These are phyloP conservation scores for Rousettus madagascariensis DNA, from an alignment of 2,797 vertebrate species.

Conservation along the genomic window DNA sequence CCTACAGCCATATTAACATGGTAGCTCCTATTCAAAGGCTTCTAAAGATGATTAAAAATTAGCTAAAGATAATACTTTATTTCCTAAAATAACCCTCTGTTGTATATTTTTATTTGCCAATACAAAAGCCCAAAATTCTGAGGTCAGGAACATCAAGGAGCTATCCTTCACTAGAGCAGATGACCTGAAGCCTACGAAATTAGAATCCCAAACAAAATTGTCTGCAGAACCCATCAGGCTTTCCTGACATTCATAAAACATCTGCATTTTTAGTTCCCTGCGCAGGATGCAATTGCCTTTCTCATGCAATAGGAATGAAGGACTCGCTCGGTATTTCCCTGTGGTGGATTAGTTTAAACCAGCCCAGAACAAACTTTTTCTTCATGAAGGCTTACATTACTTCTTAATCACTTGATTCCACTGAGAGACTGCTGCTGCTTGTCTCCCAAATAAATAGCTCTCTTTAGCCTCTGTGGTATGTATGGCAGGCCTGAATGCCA, in stretches of 20 bases:
- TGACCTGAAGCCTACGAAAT: background rate
- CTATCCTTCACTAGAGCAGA: background rate
- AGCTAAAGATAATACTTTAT: background rate
- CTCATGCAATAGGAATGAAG: background rate
- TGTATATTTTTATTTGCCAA: background rate
- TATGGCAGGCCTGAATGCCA: background rate
- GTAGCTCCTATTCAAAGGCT: background rate
- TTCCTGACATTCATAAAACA: background rate
- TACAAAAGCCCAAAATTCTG: background rate
- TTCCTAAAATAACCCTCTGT: background rate
- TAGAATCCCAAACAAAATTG: background rate
- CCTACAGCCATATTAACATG: background rate
- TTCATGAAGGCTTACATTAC: background rate
- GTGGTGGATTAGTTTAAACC: background rate
- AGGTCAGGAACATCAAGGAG: background rate
- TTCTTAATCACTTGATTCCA: constrained; percentile 56
- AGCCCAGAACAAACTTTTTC: constrained; percentile 45
- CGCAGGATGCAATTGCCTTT: background rate
- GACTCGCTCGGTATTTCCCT: background rate
- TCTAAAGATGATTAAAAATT: background rate
- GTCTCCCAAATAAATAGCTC: background rate
- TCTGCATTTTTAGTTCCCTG: background rate
- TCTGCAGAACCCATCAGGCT: background rate
- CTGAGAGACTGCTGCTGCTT: background rate
- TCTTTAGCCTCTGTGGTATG: background rate